Evolutionary conservation across 2,797 vertebrate species (phyloP), one percentile per base, ranked within the genome.

Genomic region (Microtus agrestis): DNA sequence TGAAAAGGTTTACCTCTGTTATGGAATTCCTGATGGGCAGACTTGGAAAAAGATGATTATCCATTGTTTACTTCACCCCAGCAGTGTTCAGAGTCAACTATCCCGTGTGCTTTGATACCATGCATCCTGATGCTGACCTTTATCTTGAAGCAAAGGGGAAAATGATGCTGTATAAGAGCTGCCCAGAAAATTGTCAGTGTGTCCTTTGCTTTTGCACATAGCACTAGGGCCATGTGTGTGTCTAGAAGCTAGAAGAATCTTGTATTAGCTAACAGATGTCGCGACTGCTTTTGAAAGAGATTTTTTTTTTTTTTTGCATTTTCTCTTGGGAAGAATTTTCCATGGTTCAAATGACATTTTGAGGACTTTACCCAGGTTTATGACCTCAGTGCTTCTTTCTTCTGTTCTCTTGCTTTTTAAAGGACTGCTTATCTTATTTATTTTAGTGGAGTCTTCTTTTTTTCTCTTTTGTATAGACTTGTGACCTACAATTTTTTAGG

Each of bases 1-100:
- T 99, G 99, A 98, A 99, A 99, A 98, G 99, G 99, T 95, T 99
- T 99, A 96, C 99, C 56, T 99, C 99, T 93, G 99, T 99, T 97
- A 98, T 99, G 82, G 99, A 99, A 98, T 99, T 97, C 99, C 10
- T 43, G 98, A 99, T 87, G 99, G 99, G 87, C 99, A 99, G 98
- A 98, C 99, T 46, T 99, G 99, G 98, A 99, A 95, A 99, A 99
- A 98, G 99, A 99, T 96, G 98, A 99, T 27, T 99, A 99, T 97
- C 87, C 98, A 11, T 46, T 98, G 98, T 80, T 59, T 25, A 59
- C 54, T 80, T 56, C 51, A 23, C 34, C 37, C 19, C 5, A 80
- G 78, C 34, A 25, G 46, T 31, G 34, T 56, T 59, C 78, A 25
- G 13, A 56, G 51, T 37, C 34, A 25, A 59, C 34, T 56, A 6